Percentiles rank a stretch among this genome's conserved stretches.
Evolutionary conservation across 2,797 vertebrate species (phyloP).

Genomic region (Eidolon dupreanum): DNA sequence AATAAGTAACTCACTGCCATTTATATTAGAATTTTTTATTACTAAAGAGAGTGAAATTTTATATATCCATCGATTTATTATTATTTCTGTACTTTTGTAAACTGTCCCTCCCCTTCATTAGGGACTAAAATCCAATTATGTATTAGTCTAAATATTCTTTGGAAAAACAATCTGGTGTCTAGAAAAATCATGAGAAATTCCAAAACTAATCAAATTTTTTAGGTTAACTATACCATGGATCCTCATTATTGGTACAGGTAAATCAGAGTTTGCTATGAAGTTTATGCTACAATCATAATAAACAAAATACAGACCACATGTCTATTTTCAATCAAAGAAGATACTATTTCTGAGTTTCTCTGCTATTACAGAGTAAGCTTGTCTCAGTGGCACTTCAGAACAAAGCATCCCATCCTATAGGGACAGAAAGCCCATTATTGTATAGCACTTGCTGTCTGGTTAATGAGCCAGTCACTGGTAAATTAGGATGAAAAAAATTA

Average conservation of each 20-base stretch:
- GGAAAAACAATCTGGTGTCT: neutral
- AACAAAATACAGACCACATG: conserved; percentile 5
- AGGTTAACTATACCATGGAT: neutral
- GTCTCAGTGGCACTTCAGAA: conserved; percentile 31
- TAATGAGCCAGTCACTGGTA: conserved; percentile 48
- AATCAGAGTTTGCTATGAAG: neutral
- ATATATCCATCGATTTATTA: neutral
- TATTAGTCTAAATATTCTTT: neutral
- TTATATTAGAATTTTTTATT: neutral
- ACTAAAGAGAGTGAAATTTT: neutral
- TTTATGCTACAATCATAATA: neutral
- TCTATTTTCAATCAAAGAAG: conserved; percentile 45
- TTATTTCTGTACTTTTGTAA: neutral
- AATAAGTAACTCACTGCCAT: conserved; percentile 7
- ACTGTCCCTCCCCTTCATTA: neutral
- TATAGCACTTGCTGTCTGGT: conserved; percentile 6
- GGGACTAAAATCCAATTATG: conserved; percentile 41
- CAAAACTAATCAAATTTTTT: conserved; percentile 26
- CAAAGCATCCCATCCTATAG: conserved; percentile 45
- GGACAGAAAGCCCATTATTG: conserved; percentile 46
- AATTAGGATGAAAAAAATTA: conserved; percentile 55
- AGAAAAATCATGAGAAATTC: conserved; percentile 37
- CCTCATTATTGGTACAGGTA: neutral
- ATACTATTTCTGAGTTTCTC: conserved; percentile 44
- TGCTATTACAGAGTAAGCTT: neutral